Conservation (phyloP, 2,888 invertebrate genomes). For the Helicoverpa assulta region DNA sequence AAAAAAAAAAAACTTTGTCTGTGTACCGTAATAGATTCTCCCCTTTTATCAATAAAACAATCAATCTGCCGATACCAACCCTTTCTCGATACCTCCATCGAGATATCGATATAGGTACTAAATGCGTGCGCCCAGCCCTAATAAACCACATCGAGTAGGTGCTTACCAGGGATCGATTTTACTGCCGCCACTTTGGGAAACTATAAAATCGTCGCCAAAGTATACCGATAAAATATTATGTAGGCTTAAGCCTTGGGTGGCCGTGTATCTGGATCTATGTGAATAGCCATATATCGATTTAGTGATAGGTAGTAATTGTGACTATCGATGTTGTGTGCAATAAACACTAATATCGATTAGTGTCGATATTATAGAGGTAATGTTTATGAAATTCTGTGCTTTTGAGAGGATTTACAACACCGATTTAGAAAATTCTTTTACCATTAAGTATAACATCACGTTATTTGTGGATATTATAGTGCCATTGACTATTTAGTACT, state of each 20-base stretch:
- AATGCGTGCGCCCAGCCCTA: slow-evolving; percentile 13
- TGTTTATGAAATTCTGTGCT: too few species aligned
- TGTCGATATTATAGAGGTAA: background rate
- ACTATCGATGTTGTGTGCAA: background rate
- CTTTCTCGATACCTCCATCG: background rate
- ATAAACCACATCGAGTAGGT: slow-evolving; percentile 19
- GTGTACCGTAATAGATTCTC: too few species aligned
- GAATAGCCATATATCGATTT: background rate
- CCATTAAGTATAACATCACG: too few species aligned
- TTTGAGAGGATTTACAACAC: too few species aligned
- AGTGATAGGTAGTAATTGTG: too few species aligned
- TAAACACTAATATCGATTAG: too few species aligned
- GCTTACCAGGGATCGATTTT: slow-evolving; percentile 40
- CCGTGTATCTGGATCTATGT: slow-evolving; percentile 25
- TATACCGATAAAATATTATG: slow-evolving; percentile 48
- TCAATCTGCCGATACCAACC: background rate
- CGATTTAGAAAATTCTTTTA: too few species aligned
- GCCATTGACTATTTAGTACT: too few species aligned
- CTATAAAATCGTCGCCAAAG: slow-evolving; percentile 48
- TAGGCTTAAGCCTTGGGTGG: slow-evolving; percentile 13
- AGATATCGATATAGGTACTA: slow-evolving; percentile 14
- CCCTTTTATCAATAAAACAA: background rate
- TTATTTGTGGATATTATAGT: too few species aligned
- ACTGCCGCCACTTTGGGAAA: slow-evolving; percentile 36
- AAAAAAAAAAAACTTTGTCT: too few species aligned